Evolutionary conservation across 2,797 vertebrate species (phyloP).

Genomic region (Aeoliscus strigatus): DNA sequence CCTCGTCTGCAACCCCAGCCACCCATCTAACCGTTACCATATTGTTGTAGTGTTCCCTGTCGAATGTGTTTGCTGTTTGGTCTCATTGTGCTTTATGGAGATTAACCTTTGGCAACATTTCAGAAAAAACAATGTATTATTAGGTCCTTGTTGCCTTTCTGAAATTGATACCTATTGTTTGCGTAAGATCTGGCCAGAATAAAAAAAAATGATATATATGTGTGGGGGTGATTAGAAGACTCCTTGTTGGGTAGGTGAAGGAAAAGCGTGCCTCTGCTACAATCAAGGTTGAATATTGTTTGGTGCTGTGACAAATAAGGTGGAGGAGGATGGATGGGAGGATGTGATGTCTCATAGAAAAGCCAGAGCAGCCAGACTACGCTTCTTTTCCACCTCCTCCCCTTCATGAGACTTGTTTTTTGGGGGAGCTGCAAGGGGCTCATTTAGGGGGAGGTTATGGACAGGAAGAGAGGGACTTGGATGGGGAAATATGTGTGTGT

Average conservation of each 20-base stretch:
- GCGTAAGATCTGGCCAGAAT: background rate
- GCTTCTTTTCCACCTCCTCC: slow-evolving; percentile 30
- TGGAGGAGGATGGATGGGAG: slow-evolving; percentile 22
- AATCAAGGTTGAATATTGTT: background rate
- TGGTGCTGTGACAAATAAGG: background rate
- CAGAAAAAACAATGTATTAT: no score
- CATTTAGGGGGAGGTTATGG: slow-evolving; percentile 27
- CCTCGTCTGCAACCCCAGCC: slow-evolving; percentile 29
- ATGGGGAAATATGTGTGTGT: slow-evolving; percentile 16
- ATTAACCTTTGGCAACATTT: background rate
- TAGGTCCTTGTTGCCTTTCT: no score
- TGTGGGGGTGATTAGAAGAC: no score
- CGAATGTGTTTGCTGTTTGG: slow-evolving; percentile 35
- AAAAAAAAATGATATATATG: no score
- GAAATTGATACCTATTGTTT: background rate
- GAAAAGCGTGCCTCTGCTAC: background rate
- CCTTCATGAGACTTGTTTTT: slow-evolving; percentile 45
- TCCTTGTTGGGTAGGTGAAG: background rate
- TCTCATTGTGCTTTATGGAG: slow-evolving; percentile 32
- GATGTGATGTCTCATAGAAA: slow-evolving; percentile 55
- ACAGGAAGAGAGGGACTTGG: slow-evolving; percentile 39
- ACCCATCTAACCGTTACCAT: slow-evolving; percentile 43
- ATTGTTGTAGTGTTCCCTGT: slow-evolving; percentile 63
- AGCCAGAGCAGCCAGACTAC: slow-evolving; percentile 36
- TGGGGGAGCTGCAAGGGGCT: slow-evolving; percentile 43